Percentiles rank a stretch among this genome's conserved stretches.
These are phyloP conservation scores for Sebastes taczanowskii DNA, from an alignment of 2,797 vertebrate genomes.

Conservation along the genomic window DNA sequence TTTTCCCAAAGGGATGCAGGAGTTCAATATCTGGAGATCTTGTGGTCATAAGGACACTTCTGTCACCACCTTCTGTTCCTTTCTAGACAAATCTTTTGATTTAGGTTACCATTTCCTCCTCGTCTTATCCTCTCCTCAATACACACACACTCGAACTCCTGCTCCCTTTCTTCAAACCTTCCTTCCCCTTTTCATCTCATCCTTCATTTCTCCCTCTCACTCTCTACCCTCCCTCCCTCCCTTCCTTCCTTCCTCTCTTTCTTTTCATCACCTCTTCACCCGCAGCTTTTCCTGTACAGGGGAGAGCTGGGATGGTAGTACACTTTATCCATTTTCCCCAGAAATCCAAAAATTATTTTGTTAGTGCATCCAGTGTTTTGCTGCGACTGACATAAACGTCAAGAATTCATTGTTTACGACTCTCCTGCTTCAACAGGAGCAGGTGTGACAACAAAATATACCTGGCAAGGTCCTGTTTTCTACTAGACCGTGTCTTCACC, in stretches of 20 bases:
- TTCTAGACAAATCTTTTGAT: neutral
- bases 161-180: slow-evolving; percentile 14
- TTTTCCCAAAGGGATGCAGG: slow-evolving; percentile 11
- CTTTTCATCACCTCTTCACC: slow-evolving; percentile 22
- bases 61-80: neutral
- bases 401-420: neutral
- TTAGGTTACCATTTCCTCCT: slow-evolving; percentile 13
- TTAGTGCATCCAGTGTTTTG: neutral
- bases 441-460: neutral
- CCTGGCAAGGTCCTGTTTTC: neutral
- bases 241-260: slow-evolving; percentile 15
- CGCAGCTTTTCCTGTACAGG: neutral
- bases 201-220: neutral
- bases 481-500: neutral
- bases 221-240: neutral
- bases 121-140: neutral
- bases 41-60: neutral
- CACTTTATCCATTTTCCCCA: neutral
- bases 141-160: neutral
- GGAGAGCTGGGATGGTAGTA: neutral
- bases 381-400: neutral
- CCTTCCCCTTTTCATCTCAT: slow-evolving; percentile 17
- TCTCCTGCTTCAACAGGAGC: neutral
- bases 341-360: neutral
- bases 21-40: slow-evolving; percentile 4